phyloP scores from a whole-genome alignment of 2,113 vertebrate species.

The Aegypius monachus region DNA sequence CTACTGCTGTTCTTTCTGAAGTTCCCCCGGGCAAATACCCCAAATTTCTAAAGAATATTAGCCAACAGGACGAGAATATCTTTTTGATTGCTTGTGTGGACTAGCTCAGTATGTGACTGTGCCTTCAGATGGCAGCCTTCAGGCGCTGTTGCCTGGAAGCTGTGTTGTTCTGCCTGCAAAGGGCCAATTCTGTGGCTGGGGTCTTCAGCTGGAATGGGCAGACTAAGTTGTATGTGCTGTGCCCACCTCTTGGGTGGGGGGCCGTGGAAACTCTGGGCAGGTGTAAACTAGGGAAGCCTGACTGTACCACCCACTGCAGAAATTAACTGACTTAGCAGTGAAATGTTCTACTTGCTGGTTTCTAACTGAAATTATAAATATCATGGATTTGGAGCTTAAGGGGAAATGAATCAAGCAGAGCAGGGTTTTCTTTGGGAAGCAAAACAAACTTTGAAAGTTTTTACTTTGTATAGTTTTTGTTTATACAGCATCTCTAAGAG shows the following conservation, averaged over 20 bases:
- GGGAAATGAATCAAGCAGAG: not conserved
- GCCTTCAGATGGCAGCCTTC: not conserved
- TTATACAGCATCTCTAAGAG: not conserved
- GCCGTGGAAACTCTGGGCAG: not conserved
- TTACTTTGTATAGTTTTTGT: not conserved
- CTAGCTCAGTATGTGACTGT: not conserved
- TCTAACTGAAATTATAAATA: not conserved
- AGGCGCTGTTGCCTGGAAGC: not conserved
- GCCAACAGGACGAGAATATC: not conserved
- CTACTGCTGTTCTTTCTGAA: not conserved
- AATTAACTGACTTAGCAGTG: not conserved
- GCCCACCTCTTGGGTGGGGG: no score
- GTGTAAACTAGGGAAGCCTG: not conserved
- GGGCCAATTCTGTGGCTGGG: no score
- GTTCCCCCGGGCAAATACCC: not conserved
- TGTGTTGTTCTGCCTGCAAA: not conserved
- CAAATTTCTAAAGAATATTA: not conserved
- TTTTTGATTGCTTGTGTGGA: not conserved
- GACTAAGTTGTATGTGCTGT: accelerated
- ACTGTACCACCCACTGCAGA: not conserved
- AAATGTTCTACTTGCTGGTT: not conserved
- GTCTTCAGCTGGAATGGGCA: not conserved
- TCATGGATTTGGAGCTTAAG: not conserved
- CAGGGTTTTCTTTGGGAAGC: not conserved
- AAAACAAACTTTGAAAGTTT: not conserved